Conservation (phyloP, 1,140 invertebrate genomes). For the Amyelois transitella region DNA sequence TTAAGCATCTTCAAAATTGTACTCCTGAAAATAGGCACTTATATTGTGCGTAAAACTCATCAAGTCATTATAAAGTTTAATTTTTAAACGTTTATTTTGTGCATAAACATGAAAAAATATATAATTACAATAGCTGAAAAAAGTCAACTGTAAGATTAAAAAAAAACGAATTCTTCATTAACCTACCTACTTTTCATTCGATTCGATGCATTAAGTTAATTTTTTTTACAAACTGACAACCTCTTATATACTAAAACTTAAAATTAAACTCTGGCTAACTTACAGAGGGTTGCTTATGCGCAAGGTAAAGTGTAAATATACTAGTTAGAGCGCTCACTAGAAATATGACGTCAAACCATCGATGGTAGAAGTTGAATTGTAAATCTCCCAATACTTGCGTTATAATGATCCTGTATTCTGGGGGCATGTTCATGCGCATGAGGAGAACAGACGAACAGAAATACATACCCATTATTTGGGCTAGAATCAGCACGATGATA, state of each 20-base stretch:
- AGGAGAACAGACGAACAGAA: slow-evolving; percentile 98
- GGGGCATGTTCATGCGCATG: slow-evolving; percentile 99
- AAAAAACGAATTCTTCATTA: too few relatives aligned
- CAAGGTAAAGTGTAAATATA: slow-evolving; percentile 96
- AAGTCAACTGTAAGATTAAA: too few relatives aligned
- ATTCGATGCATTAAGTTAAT: too few relatives aligned
- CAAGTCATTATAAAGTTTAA: too few relatives aligned
- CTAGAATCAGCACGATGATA: slow-evolving; percentile 96
- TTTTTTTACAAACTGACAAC: too few relatives aligned
- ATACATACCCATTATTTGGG: slow-evolving; percentile 99
- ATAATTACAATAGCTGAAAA: too few relatives aligned
- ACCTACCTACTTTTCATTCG: too few relatives aligned
- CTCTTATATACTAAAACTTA: not conserved
- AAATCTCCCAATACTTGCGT: slow-evolving; percentile 98
- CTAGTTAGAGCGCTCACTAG: slow-evolving; percentile 96
- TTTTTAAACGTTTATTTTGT: too few relatives aligned
- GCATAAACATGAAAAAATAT: too few relatives aligned
- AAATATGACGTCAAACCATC: slow-evolving; percentile 99
- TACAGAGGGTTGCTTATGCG: slow-evolving; percentile 85
- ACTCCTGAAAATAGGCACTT: too few relatives aligned
- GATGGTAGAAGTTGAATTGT: slow-evolving; percentile 99
- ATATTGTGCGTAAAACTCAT: too few relatives aligned
- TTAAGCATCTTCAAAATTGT: too few relatives aligned
- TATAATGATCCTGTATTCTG: slow-evolving; percentile 97
- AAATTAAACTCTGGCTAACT: slow-evolving; percentile 20